These are phyloP conservation scores for Pygocentrus nattereri DNA, from an alignment of 2,797 vertebrate genomes.

Conservation along the genomic window DNA sequence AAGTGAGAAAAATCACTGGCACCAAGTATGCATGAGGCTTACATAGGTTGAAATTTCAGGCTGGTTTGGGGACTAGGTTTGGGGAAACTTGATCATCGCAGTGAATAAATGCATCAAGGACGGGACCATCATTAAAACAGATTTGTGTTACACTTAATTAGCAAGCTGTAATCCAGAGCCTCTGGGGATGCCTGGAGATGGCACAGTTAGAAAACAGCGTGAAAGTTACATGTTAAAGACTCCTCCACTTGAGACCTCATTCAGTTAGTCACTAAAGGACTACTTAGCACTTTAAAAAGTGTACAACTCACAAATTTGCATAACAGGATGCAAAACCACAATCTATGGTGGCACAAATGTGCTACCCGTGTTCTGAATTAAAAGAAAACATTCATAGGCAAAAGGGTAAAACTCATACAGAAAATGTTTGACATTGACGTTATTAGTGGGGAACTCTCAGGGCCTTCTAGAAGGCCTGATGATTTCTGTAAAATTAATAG, in stretches of 20 bases:
- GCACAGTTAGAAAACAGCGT: conserved; percentile 23
- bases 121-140: conserved; percentile 55
- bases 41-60: conserved; percentile 50
- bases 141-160: conserved; percentile 70
- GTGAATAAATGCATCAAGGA: conserved; percentile 66
- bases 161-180: conserved; percentile 52
- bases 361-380: background rate
- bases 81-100: conserved; percentile 42
- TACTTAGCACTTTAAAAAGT: conserved; percentile 25
- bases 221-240: conserved; percentile 26
- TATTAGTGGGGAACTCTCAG: background rate
- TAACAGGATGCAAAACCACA: conserved; percentile 35
- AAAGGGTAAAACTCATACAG: background rate
- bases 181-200: conserved; percentile 49
- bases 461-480: too few species aligned
- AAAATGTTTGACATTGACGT: background rate
- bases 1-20: background rate
- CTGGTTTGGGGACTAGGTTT: conserved; percentile 40
- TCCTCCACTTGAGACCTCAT: conserved; percentile 33
- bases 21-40: conserved; percentile 55
- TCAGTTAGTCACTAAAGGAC: conserved; percentile 35
- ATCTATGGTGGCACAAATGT: background rate
- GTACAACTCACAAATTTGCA: background rate
- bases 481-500: too few species aligned
- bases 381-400: background rate